Percentiles rank a stretch among this genome's conserved stretches.
phyloP scores from a whole-genome alignment of 2,797 vertebrate species.

The Alectoris magna region DNA sequence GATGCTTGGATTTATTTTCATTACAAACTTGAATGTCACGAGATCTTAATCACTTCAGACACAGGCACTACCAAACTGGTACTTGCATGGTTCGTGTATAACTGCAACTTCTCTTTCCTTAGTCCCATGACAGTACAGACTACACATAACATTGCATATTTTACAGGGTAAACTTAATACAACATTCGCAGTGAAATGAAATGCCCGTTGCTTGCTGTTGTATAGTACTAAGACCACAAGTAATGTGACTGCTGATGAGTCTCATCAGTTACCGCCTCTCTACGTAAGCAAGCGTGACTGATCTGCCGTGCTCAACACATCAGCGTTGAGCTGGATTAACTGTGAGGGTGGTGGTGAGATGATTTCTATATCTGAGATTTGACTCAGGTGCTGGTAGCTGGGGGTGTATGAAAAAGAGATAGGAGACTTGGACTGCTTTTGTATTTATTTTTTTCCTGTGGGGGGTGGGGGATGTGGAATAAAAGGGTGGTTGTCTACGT shows the following conservation, averaged over 20 bases:
- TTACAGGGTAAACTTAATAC: neutral
- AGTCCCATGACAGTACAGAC: neutral
- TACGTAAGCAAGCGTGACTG: neutral
- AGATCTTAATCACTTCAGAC: neutral
- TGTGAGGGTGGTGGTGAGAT: neutral
- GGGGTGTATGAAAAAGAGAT: no score
- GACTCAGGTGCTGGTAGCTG: neutral
- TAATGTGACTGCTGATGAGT: neutral
- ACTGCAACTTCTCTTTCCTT: neutral
- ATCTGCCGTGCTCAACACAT: neutral
- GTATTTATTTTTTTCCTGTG: neutral
- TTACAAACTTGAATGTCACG: neutral
- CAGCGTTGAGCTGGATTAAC: neutral
- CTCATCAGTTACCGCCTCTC: neutral
- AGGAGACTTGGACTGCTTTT: neutral
- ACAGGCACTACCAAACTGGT: neutral
- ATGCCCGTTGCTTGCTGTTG: neutral
- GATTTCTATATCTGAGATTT: neutral
- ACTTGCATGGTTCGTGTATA: neutral
- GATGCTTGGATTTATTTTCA: neutral
- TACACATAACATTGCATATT: neutral
- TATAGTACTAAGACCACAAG: neutral
- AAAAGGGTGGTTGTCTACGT: rapidly evolving
- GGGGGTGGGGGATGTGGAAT: no score
- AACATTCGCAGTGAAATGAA: no score